phyloP scores from a whole-genome alignment of 2,113 vertebrate genomes.

The Conger conger region DNA sequence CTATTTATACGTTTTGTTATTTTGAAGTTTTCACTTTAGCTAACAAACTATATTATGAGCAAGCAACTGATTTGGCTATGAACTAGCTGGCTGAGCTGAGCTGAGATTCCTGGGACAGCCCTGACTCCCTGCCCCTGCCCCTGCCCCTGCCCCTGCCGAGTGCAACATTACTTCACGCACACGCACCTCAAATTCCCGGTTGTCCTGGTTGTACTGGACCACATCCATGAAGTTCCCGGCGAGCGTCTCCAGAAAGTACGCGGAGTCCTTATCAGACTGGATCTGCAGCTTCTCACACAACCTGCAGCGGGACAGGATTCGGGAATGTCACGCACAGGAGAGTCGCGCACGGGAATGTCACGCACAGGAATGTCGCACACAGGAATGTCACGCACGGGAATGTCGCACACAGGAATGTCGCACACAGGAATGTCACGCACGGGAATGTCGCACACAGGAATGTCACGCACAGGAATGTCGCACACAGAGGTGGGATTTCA shows the following conservation, averaged over 20 bases:
- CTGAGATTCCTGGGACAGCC: no score
- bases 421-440: not conserved
- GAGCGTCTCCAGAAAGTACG: slow-evolving; percentile 60
- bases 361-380: no score
- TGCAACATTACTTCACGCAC: no score
- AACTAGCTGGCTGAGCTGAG: no score
- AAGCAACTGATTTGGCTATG: no score
- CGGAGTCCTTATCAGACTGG: slow-evolving; percentile 53
- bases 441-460: not conserved
- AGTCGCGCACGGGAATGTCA: not conserved
- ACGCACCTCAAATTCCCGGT: slow-evolving; percentile 65
- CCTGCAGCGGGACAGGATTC: slow-evolving; percentile 36
- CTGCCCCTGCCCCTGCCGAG: no score
- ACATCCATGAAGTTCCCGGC: slow-evolving; percentile 65
- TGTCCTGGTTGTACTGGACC: slow-evolving; percentile 67
- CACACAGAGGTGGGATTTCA: no score
- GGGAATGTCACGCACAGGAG: not conserved
- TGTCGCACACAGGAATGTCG: not conserved
- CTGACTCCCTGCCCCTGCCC: no score
- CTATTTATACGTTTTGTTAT: no score
- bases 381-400: not conserved
- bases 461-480: no score
- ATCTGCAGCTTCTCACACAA: slow-evolving; percentile 63
- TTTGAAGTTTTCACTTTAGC: no score
- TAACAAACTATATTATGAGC: no score